Evolutionary conservation across 2,888 invertebrate species (phyloP).

Genomic region (Paralinhomoeus sp.): DNA sequence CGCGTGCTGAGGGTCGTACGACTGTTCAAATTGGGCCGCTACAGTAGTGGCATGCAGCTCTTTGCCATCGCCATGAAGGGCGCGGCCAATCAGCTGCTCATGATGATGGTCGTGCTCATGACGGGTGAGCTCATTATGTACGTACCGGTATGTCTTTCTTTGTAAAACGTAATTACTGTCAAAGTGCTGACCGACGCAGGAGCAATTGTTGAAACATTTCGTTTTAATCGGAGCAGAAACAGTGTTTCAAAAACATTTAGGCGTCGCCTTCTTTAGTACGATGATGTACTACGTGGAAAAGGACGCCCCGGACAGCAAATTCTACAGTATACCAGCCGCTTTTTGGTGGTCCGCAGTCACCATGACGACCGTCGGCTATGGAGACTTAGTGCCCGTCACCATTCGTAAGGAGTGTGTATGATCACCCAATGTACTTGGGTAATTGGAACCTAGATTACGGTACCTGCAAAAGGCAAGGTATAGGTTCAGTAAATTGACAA

Average conservation of each 20-base stretch:
- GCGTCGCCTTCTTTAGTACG: constrained; percentile 2
- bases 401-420: too few species aligned
- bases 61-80: constrained; percentile 2
- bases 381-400: background rate
- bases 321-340: constrained; percentile 1
- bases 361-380: constrained; percentile 1
- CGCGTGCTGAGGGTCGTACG: background rate
- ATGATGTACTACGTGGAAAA: constrained; percentile 4
- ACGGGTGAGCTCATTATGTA: too few species aligned
- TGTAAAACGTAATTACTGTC: too few species aligned
- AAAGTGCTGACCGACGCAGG: too few species aligned
- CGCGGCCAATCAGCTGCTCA: background rate
- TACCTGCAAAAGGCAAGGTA: too few species aligned
- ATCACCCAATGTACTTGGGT: too few species aligned
- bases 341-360: constrained; percentile 5
- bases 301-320: background rate
- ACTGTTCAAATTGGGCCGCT: background rate
- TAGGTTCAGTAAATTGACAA: too few species aligned
- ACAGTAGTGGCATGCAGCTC: background rate
- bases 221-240: too few species aligned
- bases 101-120: background rate
- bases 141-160: too few species aligned
- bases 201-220: too few species aligned
- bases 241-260: too few species aligned
- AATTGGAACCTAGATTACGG: too few species aligned